A percentile compares a stretch with the other conserved stretches of the same genome.
Conservation (phyloP, 1,140 invertebrate species). For the Hyles euphorbiae region DNA sequence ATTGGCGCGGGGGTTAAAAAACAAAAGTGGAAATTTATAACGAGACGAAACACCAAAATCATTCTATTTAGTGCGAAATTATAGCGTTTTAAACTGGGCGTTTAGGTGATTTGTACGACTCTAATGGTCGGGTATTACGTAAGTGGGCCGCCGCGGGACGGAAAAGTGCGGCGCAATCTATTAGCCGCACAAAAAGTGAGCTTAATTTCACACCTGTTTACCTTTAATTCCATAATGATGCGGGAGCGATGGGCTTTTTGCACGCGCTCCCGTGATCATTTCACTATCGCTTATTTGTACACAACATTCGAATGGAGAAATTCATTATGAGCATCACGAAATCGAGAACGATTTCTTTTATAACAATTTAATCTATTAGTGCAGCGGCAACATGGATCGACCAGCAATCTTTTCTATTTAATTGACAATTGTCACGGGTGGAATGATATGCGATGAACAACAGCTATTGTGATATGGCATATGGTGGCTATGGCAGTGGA, state of each 20-base stretch:
- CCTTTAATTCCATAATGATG: slow-evolving; percentile 67
- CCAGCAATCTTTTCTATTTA: no score
- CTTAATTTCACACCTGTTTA: slow-evolving; percentile 74
- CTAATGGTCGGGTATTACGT: slow-evolving; percentile 58
- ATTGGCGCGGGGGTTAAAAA: slow-evolving; percentile 62
- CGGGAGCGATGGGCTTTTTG: slow-evolving; percentile 49
- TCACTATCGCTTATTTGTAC: no score
- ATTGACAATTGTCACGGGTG: no score
- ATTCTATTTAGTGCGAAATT: slow-evolving; percentile 71
- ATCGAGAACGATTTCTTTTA: neutral
- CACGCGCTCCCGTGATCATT: slow-evolving; percentile 33
- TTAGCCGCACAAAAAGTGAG: slow-evolving; percentile 64
- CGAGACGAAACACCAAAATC: slow-evolving; percentile 65
- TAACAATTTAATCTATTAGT: neutral
- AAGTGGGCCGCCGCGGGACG: slow-evolving; percentile 46
- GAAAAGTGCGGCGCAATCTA: slow-evolving; percentile 58
- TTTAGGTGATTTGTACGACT: slow-evolving; percentile 62
- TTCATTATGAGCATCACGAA: no score
- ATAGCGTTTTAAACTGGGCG: slow-evolving; percentile 63
- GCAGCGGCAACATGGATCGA: no score
- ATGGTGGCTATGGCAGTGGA: no score
- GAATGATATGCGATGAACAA: no score
- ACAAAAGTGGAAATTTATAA: slow-evolving; percentile 71
- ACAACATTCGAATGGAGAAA: no score
- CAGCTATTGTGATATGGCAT: no score